Base-by-base conservation (phyloP, 2,113 vertebrate genomes). In the Pica pica region DNA sequence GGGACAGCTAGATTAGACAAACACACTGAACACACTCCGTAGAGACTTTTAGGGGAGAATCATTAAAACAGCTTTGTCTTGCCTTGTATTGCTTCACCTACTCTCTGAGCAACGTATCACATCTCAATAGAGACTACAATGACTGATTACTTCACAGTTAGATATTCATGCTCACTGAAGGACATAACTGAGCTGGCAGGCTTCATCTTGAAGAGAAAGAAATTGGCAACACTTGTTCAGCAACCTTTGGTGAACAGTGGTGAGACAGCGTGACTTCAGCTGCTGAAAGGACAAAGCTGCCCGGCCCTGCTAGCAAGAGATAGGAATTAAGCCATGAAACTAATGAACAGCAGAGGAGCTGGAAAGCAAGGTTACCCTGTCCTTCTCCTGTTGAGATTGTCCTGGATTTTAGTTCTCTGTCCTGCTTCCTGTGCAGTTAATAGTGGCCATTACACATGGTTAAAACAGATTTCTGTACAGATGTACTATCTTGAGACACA, bases 241-340 rank as follows among this genome's bases (percentile, higher is more conserved):
- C 63, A 87, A 55, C 80, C 89, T 90, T 85, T 90, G 83, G 87
- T 93, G 87, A 85, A 31, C 0, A 0, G 22, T 90, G 85, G 89
- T 80, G 80, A 89, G 73, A 35, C 41, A 4, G 49, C 19, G 41
- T 87, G 75, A 63, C 93, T 94, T 87, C 83, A 95, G 76, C 90
- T 92, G 83, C 39, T 86, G 60, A 77, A 78, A 76, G 83, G 83
- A 93, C 93, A 94, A 95, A 95, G 68, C 95, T 96, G 92, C 44
- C 49, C 68, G 92, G 83, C 63, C 87, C 95, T 97, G 96, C 84
- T 90, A 89, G 55, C 37, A 64, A 96, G 93, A 97, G 97, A 97
- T 97, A 97, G 95, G 97, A 97, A 96, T 94, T 94, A 94, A 97
- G 94, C 94, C 95, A 95, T 88, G 91, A 94, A 96, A 92, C 57